Evolutionary conservation across 2,113 vertebrate species (phyloP), one percentile per base, ranked within the genome.

Genomic region (Alosa alosa): DNA sequence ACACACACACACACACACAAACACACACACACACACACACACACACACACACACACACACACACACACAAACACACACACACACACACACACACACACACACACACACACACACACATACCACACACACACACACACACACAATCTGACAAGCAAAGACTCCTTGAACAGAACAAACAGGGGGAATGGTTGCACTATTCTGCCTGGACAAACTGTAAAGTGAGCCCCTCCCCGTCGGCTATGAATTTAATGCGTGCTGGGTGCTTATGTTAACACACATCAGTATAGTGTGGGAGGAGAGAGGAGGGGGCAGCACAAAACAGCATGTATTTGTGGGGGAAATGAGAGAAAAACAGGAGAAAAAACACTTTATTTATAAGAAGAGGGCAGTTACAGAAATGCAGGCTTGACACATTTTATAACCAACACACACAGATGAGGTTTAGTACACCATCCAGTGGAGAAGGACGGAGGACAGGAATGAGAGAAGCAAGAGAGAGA

Each of bases 91-190:
- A 72, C 64, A 72, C 64, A 72, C 20, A 22, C 18, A 64, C 57
- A 64, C 18, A 22, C 18, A 36, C 5, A 31, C 22, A 72, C 0
- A 36, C 25, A 64, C 60, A 25, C 60, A 64, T n/a, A 64, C n/a
- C n/a, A 64, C 60, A 64, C 60, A 64, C 60, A 64, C 60, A 72
- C 64, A 72, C 64, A 72, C 64, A 72, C 64, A 72, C 64, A 72
- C 25, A 36, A 36, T 25, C 64, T 72, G 64, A 72, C 25, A 36
- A 25, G 22, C 64, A 31, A 9, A 64, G 60, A 55, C 8, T 36
- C 10, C 25, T 36, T 31, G 7, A 55, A 17, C 2, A 49, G n/a
- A 64, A n/a, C 20, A 64, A n/a, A 31, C 22, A n/a, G 22, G 60
- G 22, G 60, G 6, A 72, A 72, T 72, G 64, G 64, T 72, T 31